Percentiles rank a stretch among this genome's conserved stretches.
Conservation (phyloP, 2,797 vertebrate species). For the Pseudochromis fuscus region DNA sequence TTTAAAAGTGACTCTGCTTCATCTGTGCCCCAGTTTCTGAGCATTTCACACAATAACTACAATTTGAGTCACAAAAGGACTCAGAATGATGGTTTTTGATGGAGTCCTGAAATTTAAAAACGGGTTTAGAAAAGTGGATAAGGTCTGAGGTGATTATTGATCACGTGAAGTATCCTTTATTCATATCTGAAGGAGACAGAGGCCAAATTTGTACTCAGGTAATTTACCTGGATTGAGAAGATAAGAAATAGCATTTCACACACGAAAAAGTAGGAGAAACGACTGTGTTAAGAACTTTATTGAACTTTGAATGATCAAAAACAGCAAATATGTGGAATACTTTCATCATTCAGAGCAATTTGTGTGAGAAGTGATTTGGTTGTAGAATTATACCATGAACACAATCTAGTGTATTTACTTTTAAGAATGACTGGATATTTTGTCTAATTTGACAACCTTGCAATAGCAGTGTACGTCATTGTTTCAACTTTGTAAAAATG, state of each 20-base stretch:
- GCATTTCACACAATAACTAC: not conserved
- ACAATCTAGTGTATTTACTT: not conserved
- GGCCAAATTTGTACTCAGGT: not conserved
- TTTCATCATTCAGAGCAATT: not conserved
- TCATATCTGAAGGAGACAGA: not conserved
- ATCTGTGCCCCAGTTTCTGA: conserved; percentile 10
- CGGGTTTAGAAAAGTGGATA: conserved; percentile 4
- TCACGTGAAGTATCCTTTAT: conserved; percentile 1
- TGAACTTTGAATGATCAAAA: conserved; percentile 1
- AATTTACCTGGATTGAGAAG: not conserved
- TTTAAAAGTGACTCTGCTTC: not conserved
- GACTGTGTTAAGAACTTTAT: conserved; percentile 3
- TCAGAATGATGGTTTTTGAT: not conserved
- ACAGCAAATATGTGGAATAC: not conserved
- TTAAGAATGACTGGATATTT: conserved; percentile 15
- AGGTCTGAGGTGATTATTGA: conserved; percentile 9
- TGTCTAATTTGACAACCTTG: not conserved
- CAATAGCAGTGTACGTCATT: conserved; percentile 7
- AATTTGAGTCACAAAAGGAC: not conserved
- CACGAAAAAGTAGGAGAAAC: no score
- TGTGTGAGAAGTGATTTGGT: conserved; percentile 24
- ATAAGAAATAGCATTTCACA: not conserved
- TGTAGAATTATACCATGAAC: not conserved
- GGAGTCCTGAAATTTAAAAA: not conserved
- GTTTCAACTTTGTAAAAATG: conserved; percentile 63